These are phyloP conservation scores for Phalacrocorax aristotelis DNA, from an alignment of 2,113 vertebrate species.

Conservation along the genomic window DNA sequence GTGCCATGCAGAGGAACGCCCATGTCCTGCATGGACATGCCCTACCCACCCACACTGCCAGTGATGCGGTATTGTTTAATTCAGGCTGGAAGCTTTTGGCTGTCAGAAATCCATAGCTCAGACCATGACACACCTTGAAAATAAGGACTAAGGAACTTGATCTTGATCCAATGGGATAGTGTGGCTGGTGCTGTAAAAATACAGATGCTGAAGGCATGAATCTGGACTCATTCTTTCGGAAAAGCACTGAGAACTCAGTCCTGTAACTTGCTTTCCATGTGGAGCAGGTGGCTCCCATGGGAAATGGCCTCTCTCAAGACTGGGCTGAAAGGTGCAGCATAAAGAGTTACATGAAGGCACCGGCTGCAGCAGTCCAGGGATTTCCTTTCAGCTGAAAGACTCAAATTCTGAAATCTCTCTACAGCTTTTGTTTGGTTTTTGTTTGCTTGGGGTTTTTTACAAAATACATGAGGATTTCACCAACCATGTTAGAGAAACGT, in stretches of 20 bases:
- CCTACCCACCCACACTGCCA: not conserved
- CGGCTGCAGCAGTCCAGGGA: too few species aligned
- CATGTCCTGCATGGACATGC: fast-evolving
- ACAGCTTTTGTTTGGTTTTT: not conserved
- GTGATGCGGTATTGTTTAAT: fast-evolving
- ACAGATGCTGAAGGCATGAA: not conserved
- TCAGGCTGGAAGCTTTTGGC: not conserved
- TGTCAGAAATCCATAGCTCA: not conserved
- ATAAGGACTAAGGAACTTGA: not conserved
- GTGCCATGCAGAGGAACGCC: not conserved
- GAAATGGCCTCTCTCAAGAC: not conserved
- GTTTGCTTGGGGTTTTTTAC: not conserved
- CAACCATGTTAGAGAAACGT: not conserved
- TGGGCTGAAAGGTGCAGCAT: not conserved
- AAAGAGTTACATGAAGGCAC: not conserved
- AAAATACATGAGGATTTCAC: not conserved
- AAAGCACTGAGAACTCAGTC: not conserved
- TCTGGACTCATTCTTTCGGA: not conserved
- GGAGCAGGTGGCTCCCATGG: not conserved
- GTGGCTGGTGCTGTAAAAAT: not conserved
- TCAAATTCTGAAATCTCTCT: not conserved
- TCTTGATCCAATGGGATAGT: not conserved
- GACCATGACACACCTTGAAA: not conserved
- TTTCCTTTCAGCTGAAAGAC: not conserved
- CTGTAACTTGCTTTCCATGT: not conserved